Evolutionary conservation across 2,113 vertebrate genomes (phyloP).

Genomic region (Passer montanus): DNA sequence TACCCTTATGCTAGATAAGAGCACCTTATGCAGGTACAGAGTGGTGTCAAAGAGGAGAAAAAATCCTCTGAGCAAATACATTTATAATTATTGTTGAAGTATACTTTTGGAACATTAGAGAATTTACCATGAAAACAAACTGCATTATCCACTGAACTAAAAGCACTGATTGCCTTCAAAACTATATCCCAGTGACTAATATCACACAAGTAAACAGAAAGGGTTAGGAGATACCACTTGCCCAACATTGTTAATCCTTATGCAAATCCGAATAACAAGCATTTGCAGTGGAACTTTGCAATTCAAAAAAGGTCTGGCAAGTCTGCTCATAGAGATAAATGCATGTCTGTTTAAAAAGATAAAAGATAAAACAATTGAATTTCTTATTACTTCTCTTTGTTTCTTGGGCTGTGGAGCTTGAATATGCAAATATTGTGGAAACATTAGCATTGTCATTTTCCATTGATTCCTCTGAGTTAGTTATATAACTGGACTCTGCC

Average conservation of each 20-base stretch:
- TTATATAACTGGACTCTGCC: neutral
- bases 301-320: slow-evolving; percentile 24
- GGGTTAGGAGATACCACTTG: neutral
- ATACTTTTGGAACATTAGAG: neutral
- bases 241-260: slow-evolving; percentile 12
- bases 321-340: slow-evolving; percentile 38
- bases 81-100: neutral
- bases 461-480: neutral
- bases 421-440: slow-evolving; percentile 5
- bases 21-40: neutral
- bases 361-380: slow-evolving; percentile 41
- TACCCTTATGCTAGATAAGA: neutral
- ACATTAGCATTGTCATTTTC: slow-evolving; percentile 1
- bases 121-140: neutral
- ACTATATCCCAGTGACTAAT: neutral
- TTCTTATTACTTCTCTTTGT: slow-evolving; percentile 46
- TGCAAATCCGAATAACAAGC: slow-evolving; percentile 10
- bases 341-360: slow-evolving; percentile 43
- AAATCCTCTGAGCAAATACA: neutral
- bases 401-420: neutral
- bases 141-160: neutral
- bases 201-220: neutral
- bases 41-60: neutral
- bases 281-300: neutral
- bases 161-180: neutral